Conservation (phyloP, 2,888 invertebrate genomes). For the Cheilosia scutellata region DNA sequence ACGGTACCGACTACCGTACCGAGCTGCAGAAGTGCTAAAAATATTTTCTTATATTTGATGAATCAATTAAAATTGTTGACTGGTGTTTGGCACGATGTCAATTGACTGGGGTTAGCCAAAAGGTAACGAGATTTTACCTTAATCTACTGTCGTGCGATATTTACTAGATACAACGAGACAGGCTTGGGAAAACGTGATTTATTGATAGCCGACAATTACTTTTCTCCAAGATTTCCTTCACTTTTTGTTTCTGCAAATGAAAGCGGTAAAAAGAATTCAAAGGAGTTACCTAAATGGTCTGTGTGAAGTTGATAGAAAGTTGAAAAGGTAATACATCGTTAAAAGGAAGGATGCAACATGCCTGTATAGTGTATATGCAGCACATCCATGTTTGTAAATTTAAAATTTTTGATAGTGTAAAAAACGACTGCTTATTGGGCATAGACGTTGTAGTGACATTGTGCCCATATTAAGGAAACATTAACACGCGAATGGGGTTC, state of each 20-base stretch:
- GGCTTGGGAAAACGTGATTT: conserved; percentile 49
- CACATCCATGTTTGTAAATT: too few relatives aligned
- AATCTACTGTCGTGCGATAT: conserved; percentile 38
- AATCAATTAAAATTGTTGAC: conserved; percentile 60
- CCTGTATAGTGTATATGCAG: too few relatives aligned
- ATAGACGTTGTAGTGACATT: too few relatives aligned
- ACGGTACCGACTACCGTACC: background rate
- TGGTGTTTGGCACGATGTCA: conserved; percentile 34
- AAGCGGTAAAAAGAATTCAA: conserved; percentile 31
- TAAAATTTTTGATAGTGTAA: too few relatives aligned
- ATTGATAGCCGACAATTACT: conserved; percentile 37
- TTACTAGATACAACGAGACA: conserved; percentile 21
- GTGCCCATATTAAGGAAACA: too few relatives aligned
- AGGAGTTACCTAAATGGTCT: background rate
- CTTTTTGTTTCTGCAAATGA: conserved; percentile 16
- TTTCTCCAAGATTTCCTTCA: conserved; percentile 17
- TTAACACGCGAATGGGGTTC: too few relatives aligned
- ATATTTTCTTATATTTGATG: conserved; percentile 50
- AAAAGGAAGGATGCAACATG: background rate
- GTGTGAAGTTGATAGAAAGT: conserved; percentile 20
- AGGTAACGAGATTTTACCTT: conserved; percentile 47
- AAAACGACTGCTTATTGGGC: too few relatives aligned
- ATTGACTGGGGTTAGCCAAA: conserved; percentile 19
- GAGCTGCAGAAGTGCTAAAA: background rate
- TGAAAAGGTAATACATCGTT: background rate